A percentile compares a stretch with the other conserved stretches of the same genome.
Evolutionary conservation across 2,888 invertebrate species (phyloP).

Genomic region (Dione vanillae): DNA sequence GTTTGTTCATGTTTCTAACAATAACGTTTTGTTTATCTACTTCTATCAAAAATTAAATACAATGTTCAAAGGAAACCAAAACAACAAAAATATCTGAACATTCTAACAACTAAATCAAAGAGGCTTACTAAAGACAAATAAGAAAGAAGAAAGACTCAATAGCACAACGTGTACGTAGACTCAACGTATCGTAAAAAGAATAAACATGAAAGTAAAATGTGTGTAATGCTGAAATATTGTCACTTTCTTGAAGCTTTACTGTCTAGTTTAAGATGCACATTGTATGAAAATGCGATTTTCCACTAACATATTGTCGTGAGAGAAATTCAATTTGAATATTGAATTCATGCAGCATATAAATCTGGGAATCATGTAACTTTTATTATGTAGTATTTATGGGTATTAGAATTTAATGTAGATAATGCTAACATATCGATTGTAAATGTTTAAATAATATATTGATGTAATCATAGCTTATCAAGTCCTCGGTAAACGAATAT

Average conservation of each 20-base stretch:
- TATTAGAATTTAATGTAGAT: background rate
- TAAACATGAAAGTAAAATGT: conserved; percentile 7
- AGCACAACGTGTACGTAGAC: background rate
- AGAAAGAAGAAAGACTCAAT: background rate
- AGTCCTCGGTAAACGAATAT: too few species aligned
- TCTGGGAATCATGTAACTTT: background rate
- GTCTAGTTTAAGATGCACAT: conserved; percentile 22
- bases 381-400: background rate
- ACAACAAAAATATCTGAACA: background rate
- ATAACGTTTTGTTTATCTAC: background rate
- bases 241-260: conserved; percentile 13
- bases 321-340: conserved; percentile 18
- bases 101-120: background rate
- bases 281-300: conserved; percentile 24
- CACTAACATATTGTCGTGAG: conserved; percentile 18
- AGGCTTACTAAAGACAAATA: background rate
- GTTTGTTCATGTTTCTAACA: too few species aligned
- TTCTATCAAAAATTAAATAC: background rate
- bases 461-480: too few species aligned
- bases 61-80: background rate
- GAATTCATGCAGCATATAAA: background rate
- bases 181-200: background rate
- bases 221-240: conserved; percentile 16
- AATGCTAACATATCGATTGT: too few species aligned
- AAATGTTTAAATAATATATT: too few species aligned